Evolutionary conservation across 2,888 invertebrate genomes (phyloP), one percentile per base, ranked within the genome.

Genomic region (Trachelus iudaicus): DNA sequence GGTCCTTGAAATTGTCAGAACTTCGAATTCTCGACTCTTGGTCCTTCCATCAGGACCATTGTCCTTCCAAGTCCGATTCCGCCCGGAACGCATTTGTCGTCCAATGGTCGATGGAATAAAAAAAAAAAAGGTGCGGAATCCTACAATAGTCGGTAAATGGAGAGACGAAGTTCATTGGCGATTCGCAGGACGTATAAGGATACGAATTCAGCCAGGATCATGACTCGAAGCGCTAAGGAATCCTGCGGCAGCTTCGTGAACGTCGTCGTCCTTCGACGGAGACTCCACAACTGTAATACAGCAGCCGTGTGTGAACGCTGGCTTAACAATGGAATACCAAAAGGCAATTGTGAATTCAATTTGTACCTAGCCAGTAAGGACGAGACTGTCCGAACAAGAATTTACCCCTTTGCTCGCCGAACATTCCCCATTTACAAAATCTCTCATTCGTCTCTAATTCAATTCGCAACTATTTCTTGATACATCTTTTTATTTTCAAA

Each of bases 81-180:
- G 23, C 2, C 23, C 23, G 56, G 56, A 23, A 56, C 56, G 56
- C 56, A 56, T 6, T 56, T 23, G 56, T 2, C 56, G 56, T 56
- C 56, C 23, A 56, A 56, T 23, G 23, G 23, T 56, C 9, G 56
- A 23, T 23, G 23, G 9, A 23, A 56, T 56, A 56, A 56, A 56
- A 56, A 56, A 56, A 56, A 56, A 56, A 56, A 15, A 40, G 1
- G 23, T 56, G 56, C 23, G 56, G 23, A 56, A 56, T 56, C 31
- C 37, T 73, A 86, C 87, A 85, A 86, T 86, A 81, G 83, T 34
- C 76, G 80, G 80, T 83, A 86, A 56, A 56, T 56, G 56, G 56
- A 56, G 23, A 56, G 56, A 6, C 23, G 23, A 23, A 56, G 56
- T 83, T 85, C 86, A 85, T 87, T 86, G 86, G 77, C 78, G 83